Conservation (phyloP, 2,113 vertebrate genomes). For the Callipepla californica region DNA sequence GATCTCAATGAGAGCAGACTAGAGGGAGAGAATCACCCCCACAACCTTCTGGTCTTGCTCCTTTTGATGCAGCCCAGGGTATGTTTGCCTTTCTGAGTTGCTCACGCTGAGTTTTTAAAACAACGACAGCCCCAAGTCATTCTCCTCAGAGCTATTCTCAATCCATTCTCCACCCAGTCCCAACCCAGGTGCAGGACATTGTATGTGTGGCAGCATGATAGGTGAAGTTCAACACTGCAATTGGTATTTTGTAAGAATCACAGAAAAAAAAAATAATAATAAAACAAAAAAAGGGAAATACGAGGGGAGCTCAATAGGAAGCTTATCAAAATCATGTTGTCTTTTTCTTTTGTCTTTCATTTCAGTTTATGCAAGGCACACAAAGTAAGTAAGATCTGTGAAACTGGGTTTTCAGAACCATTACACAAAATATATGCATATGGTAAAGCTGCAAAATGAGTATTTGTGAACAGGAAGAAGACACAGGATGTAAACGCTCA, state of each 20-base stretch:
- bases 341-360: slow-evolving; percentile 5
- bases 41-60: not conserved
- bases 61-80: not conserved
- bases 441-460: not conserved
- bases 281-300: not conserved
- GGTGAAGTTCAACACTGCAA: not conserved
- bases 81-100: not conserved
- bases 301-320: not conserved
- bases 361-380: not conserved
- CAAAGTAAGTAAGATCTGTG: slow-evolving; percentile 11
- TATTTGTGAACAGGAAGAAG: slow-evolving; percentile 7
- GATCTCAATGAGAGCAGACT: not conserved
- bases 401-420: slow-evolving; percentile 6
- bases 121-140: not conserved
- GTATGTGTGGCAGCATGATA: not conserved
- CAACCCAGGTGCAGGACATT: not conserved
- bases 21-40: not conserved
- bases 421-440: not conserved
- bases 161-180: not conserved
- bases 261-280: not conserved
- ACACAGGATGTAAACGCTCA: not conserved
- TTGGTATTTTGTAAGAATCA: slow-evolving; percentile 10
- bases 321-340: not conserved
- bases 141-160: not conserved
- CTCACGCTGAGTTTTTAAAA: not conserved